These are phyloP conservation scores for Lepeophtheirus salmonis DNA, from an alignment of 1,140 invertebrate genomes.

Conservation along the genomic window DNA sequence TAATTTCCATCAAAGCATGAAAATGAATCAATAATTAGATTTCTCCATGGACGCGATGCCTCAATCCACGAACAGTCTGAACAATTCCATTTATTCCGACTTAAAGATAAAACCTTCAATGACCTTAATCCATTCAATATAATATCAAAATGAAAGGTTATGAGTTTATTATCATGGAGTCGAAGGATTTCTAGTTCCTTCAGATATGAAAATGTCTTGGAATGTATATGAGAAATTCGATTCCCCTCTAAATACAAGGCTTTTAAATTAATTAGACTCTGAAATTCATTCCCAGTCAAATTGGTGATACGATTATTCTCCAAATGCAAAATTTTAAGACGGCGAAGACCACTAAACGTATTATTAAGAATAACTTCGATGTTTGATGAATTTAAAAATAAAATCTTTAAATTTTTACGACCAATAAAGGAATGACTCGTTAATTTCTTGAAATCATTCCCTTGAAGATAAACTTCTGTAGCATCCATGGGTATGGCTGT, in stretches of 20 bases:
- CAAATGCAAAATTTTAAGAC: slow-evolving; percentile 53
- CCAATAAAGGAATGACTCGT: slow-evolving; percentile 75
- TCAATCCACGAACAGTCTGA: slow-evolving; percentile 46
- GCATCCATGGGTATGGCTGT: slow-evolving; percentile 74
- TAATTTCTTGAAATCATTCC: slow-evolving; percentile 61
- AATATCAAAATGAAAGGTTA: slow-evolving; percentile 50
- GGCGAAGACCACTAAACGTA: slow-evolving; percentile 62
- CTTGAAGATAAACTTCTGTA: slow-evolving; percentile 65
- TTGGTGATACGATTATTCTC: slow-evolving; percentile 51
- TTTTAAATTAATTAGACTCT: slow-evolving; percentile 48
- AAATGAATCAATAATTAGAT: not conserved
- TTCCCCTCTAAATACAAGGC: slow-evolving; percentile 77
- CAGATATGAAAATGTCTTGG: slow-evolving; percentile 50
- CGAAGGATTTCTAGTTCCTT: slow-evolving; percentile 44
- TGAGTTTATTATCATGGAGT: slow-evolving; percentile 53
- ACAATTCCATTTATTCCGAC: slow-evolving; percentile 65
- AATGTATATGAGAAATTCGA: slow-evolving; percentile 45
- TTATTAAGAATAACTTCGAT: slow-evolving; percentile 69
- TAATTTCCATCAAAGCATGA: not conserved
- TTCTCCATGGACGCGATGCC: not conserved
- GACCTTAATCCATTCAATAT: slow-evolving; percentile 38
- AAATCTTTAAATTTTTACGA: slow-evolving; percentile 52
- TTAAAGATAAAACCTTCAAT: slow-evolving; percentile 48
- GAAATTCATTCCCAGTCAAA: slow-evolving; percentile 59
- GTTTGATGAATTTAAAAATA: slow-evolving; percentile 61